Base-by-base conservation (phyloP, 2,888 invertebrate species). In the Chymomyza procnemis region DNA sequence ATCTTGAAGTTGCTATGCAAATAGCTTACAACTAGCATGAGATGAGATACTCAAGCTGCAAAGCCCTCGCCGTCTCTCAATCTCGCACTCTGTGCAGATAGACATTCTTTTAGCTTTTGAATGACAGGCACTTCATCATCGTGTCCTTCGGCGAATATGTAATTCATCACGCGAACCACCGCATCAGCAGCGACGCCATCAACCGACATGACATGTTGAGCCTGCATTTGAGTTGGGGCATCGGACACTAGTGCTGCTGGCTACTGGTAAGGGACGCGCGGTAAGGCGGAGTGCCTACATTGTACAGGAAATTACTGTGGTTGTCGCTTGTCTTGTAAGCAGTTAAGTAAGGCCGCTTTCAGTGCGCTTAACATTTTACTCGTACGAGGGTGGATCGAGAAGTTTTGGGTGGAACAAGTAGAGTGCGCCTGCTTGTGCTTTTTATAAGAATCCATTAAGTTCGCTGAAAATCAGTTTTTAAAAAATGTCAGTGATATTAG, bases 91-190 rank as follows among this genome's bases (percentile, higher is more conserved):
- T 26, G 6, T 26, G 78, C 80, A 75, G 87, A 73, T 81, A 87
- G 85, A 84, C 87, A 79, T 87, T 83, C 82, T 87, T 83, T 85
- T 76, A 78, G 87, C 80, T 85, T 87, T 76, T 73, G 78, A 83
- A 85, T 83, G 83, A 83, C 87, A 83, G 87, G 87, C 82, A 83
- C 82, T 87, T 85, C 82, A 83, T 83, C 82, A 83, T 85, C 83
- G 74, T 78, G 85, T 84, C 85, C 83, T 84, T 84, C 87, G 80
- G 83, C 85, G 83, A 80, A 85, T 82, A 78, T 84, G 83, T 84
- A 84, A 84, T 84, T 87, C 83, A 84, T 84, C 83, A 84, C 87
- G 87, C 83, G 87, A 87, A 85, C 83, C 85, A 85, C 87, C 87
- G 75, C 83, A 87, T 72, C 79, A 71, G 73, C 76, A 41, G 56